Conservation (phyloP, 2,113 vertebrate genomes). For the Mormyrus lacerda region DNA sequence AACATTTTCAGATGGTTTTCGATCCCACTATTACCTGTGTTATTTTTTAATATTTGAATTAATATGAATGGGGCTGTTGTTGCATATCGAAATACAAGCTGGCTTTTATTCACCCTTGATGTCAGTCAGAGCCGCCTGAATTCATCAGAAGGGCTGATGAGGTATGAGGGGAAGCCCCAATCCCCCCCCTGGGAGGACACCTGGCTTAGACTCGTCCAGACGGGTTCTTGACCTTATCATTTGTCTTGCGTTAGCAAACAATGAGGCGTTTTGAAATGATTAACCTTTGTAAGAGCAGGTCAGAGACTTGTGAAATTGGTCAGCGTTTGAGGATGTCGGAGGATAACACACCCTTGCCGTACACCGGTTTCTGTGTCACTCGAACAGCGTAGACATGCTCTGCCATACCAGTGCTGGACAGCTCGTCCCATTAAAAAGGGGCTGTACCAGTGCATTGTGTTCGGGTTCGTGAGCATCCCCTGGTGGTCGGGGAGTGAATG, state of each 20-base stretch:
- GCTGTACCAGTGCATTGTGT: neutral
- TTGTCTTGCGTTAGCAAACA: neutral
- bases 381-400: neutral
- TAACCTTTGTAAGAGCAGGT: neutral
- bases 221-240: neutral
- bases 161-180: neutral
- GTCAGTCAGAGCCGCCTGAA: no score
- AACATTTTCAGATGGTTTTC: neutral
- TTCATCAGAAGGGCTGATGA: no score
- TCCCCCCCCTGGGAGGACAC: neutral
- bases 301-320: neutral
- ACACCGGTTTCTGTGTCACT: neutral
- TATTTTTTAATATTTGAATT: constrained; percentile 5
- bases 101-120: no score
- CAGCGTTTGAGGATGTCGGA: neutral
- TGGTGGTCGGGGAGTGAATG: neutral
- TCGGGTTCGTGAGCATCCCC: neutral
- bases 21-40: neutral
- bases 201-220: neutral
- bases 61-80: constrained; percentile 6
- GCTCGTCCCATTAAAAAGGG: neutral
- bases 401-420: neutral
- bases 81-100: neutral
- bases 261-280: neutral
- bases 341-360: neutral